phyloP scores from a whole-genome alignment of 2,113 vertebrate genomes.

The Eonycteris spelaea region DNA sequence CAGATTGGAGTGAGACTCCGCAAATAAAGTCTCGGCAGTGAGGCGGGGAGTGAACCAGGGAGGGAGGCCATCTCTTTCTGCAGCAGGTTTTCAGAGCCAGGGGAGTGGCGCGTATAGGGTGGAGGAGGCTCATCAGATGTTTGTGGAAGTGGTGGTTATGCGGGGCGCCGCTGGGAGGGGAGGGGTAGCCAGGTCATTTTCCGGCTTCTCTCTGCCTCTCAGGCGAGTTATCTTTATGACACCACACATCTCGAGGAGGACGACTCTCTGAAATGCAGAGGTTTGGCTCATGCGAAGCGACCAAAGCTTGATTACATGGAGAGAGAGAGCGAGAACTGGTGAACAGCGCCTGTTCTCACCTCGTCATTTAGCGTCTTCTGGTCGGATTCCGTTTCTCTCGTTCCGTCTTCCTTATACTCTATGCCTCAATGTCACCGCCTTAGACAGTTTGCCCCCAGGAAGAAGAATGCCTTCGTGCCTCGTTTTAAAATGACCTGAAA shows the following conservation, averaged over 20 bases:
- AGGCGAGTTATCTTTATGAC: not conserved
- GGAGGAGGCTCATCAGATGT: accelerated
- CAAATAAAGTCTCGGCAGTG: too few relatives aligned
- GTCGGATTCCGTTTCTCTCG: not conserved
- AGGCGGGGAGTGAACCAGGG: not conserved
- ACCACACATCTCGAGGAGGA: too few relatives aligned
- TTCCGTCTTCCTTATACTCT: accelerated
- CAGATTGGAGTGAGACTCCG: not conserved
- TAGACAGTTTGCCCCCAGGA: not conserved
- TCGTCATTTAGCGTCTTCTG: accelerated
- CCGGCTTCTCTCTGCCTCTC: not conserved
- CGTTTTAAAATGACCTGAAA: conserved; percentile 12
- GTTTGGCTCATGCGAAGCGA: too few relatives aligned
- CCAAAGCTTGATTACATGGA: too few relatives aligned
- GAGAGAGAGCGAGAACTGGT: accelerated
- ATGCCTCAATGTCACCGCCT: not conserved
- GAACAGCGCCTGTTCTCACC: accelerated
- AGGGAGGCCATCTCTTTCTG: accelerated
- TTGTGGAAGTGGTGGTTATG: not conserved
- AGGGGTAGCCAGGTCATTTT: not conserved
- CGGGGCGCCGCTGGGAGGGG: not conserved
- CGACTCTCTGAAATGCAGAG: not conserved
- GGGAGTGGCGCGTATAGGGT: accelerated
- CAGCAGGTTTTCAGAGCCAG: too few relatives aligned
- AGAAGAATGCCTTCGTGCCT: not conserved